Evolutionary conservation across 2,113 vertebrate species (phyloP), one percentile per base, ranked within the genome.

Genomic region (Cyprinodon variegatus): DNA sequence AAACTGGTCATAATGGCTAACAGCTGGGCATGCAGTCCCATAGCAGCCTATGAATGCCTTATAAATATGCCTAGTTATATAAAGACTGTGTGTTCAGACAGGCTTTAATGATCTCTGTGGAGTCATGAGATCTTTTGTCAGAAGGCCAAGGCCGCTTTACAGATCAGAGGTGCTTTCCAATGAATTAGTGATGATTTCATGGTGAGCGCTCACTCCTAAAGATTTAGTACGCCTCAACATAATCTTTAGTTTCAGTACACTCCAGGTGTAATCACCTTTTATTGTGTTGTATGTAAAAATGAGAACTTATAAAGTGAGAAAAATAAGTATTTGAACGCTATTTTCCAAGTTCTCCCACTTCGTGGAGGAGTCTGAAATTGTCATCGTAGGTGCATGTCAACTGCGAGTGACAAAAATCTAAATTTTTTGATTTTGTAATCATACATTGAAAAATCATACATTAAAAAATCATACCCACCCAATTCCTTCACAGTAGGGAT

Each of bases 1-100:
- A 66, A 65, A 72, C 74, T 73, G 43, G 83, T 83, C 85, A 90
- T 93, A 94, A 93, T 92, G 84, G 84, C 79, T 86, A 92, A 91
- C 93, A 94, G 92, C 93, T 93, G 92, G 84, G 83, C 71, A 79
- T 61, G 75, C 77, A 82, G 84, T 86, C 86, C 83, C 61, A 50
- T 79, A 65, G 88, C 81, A 68, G 63, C 45, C 70, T 39, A 59
- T 66, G 61, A 69, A 72, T 61, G 69, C 74, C 76, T 86, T 81
- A 72, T 72, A 76, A 74, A 61, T 81, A 74, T 68, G 37, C 76
- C 61, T 73, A 78, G 88, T 85, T 91, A 85, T 91, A 90, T 87
- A 90, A 91, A 91, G 86, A 84, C 83, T 81, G 73, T 82, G 66
- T 20, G 65, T 89, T 88, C 62, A 71, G 81, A 83, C 86, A 83